phyloP scores from a whole-genome alignment of 2,113 vertebrate genomes.

The Myiagra hebetior region DNA sequence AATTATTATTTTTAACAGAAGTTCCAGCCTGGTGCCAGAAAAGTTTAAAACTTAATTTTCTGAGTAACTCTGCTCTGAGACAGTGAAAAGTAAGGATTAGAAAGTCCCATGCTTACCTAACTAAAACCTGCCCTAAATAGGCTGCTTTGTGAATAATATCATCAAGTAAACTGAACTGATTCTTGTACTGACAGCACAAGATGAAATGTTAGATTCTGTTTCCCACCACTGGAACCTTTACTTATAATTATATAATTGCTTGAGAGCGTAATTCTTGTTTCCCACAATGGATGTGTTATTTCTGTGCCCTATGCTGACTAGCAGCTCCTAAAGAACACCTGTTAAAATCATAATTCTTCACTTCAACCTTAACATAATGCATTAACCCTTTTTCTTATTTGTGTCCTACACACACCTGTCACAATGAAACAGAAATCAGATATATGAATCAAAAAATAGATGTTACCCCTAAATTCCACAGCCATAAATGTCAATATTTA shows the following conservation, averaged over 20 bases:
- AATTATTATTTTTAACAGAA: neutral
- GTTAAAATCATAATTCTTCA: neutral
- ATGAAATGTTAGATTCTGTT: neutral
- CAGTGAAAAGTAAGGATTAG: neutral
- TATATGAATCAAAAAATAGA: neutral
- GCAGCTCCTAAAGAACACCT: neutral
- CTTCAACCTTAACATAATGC: neutral
- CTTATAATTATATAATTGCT: neutral
- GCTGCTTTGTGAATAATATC: neutral
- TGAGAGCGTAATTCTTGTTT: neutral
- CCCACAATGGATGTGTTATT: neutral
- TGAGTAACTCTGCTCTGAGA: neutral
- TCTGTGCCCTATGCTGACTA: neutral
- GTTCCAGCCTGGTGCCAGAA: neutral
- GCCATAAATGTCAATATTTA: neutral
- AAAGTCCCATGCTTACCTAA: neutral
- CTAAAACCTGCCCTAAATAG: constrained; percentile 4
- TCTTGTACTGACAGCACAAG: neutral
- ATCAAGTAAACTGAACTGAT: neutral
- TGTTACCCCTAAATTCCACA: neutral
- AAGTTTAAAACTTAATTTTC: neutral
- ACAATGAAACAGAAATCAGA: neutral
- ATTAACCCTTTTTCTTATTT: neutral
- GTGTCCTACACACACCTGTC: neutral
- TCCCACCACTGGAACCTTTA: neutral